Conservation (phyloP, 1,140 invertebrate genomes). For the Megathymus violae region DNA sequence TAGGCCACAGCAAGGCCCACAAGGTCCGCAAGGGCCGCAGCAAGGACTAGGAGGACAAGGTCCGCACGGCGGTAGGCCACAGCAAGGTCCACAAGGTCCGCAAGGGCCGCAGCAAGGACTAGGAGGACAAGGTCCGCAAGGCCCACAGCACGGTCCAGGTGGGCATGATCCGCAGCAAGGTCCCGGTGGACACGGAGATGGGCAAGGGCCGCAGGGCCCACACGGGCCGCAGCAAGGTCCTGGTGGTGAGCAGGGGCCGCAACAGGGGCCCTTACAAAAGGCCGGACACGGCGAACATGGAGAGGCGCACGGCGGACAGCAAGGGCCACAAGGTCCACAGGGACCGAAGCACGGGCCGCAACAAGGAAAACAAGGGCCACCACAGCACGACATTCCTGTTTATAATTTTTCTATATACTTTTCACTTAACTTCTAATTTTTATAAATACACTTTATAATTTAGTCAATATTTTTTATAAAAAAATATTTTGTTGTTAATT, state of each 20-base stretch:
- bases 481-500: slow-evolving; percentile 40
- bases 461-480: slow-evolving; percentile 39
- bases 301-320: slow-evolving; percentile 29
- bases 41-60: slow-evolving; percentile 38
- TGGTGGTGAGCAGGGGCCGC: too few relatives aligned
- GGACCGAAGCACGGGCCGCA: slow-evolving; percentile 26
- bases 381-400: slow-evolving; percentile 50
- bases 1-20: slow-evolving; percentile 34
- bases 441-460: slow-evolving; percentile 37
- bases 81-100: slow-evolving; percentile 34
- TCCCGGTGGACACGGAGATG: slow-evolving; percentile 9
- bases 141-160: slow-evolving; percentile 34
- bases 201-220: too few relatives aligned
- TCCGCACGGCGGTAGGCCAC: slow-evolving; percentile 38
- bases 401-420: background rate
- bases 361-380: slow-evolving; percentile 43
- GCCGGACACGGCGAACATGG: slow-evolving; percentile 35
- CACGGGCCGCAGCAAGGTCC: too few relatives aligned
- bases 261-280: slow-evolving; percentile 20
- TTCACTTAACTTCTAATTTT: slow-evolving; percentile 25
- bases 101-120: slow-evolving; percentile 35
- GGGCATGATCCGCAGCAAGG: slow-evolving; percentile 36
- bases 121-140: slow-evolving; percentile 40
- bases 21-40: slow-evolving; percentile 35
- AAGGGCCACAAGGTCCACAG: slow-evolving; percentile 29